Evolutionary conservation across 2,888 invertebrate species (phyloP).

Genomic region (Tridacna crocea): DNA sequence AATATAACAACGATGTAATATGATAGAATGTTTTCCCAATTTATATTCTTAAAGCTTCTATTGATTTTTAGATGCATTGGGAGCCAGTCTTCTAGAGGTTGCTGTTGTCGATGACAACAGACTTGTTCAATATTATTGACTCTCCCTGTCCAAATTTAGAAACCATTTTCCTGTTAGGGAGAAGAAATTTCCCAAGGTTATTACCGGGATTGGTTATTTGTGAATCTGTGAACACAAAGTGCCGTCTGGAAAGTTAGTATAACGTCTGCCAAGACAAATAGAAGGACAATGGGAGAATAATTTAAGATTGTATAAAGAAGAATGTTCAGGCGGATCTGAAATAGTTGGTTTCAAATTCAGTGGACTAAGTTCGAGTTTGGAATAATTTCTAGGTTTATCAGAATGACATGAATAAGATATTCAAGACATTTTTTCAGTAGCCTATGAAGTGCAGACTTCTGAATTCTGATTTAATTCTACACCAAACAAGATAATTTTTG

Average conservation of each 20-base stretch:
- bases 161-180: background rate
- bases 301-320: background rate
- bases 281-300: background rate
- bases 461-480: no score
- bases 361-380: no score
- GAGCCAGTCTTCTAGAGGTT: constrained; percentile 5
- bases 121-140: constrained; percentile 26
- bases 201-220: background rate
- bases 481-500: no score
- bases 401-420: no score
- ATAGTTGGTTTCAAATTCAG: no score
- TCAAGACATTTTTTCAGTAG: no score
- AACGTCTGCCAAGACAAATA: background rate
- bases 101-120: constrained; percentile 21
- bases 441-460: no score
- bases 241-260: background rate
- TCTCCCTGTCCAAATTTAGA: constrained; percentile 1
- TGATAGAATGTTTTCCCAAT: no score
- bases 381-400: no score
- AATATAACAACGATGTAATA: no score
- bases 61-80: constrained; percentile 22
- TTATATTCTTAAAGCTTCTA: background rate
- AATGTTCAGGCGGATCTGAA: no score
- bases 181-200: background rate
- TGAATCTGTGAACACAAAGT: background rate